A percentile compares a stretch with the other conserved stretches of the same genome.
These are phyloP conservation scores for Spialia ferax DNA, from an alignment of 2,888 invertebrate genomes.

Conservation along the genomic window DNA sequence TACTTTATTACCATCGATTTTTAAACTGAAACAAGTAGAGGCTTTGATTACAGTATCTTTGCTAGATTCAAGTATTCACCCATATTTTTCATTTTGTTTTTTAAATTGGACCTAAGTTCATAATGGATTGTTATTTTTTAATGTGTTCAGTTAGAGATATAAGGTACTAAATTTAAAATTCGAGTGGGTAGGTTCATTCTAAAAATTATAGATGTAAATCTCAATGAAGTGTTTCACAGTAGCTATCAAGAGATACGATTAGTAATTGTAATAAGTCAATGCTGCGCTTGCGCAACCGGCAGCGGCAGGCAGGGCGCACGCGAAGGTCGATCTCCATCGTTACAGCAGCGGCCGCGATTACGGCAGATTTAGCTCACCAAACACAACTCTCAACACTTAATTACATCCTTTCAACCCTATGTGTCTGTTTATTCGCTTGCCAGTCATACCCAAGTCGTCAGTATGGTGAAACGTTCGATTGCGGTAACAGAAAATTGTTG, in stretches of 20 bases:
- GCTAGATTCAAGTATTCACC: no score
- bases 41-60: neutral
- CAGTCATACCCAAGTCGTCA: conserved; percentile 18
- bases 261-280: conserved; percentile 41
- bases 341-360: conserved; percentile 48
- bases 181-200: neutral
- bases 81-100: no score
- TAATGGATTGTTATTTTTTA: no score
- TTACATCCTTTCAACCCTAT: conserved; percentile 49
- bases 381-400: conserved; percentile 46
- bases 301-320: conserved; percentile 47
- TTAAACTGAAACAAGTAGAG: no score
- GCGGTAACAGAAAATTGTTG: neutral
- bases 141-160: no score
- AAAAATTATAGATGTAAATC: neutral
- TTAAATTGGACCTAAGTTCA: no score
- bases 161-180: neutral
- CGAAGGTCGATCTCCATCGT: conserved; percentile 52
- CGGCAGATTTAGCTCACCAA: conserved; percentile 50
- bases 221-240: conserved; percentile 8
- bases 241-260: conserved; percentile 2
- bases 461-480: conserved; percentile 13
- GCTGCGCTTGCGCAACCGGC: conserved; percentile 47
- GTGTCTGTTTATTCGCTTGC: conserved; percentile 35
- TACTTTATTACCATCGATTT: neutral